Evolutionary conservation across 2,888 invertebrate genomes (phyloP).

Genomic region (Eupithecia insigniata): DNA sequence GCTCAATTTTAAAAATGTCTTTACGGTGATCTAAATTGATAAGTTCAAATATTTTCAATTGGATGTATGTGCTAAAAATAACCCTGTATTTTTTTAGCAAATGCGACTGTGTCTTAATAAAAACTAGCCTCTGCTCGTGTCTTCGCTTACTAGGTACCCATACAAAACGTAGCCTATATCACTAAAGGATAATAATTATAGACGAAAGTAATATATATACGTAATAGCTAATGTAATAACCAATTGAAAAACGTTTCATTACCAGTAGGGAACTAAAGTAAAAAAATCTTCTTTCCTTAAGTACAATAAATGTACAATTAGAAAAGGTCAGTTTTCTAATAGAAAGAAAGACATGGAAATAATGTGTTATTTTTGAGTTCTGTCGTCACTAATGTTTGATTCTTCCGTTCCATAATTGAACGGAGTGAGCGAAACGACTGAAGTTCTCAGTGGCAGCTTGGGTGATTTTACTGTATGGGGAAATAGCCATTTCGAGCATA

Average conservation of each 20-base stretch:
- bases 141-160: neutral
- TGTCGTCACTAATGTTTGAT: too few species aligned
- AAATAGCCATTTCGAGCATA: too few species aligned
- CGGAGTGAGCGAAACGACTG: too few species aligned
- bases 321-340: too few species aligned
- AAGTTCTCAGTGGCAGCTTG: too few species aligned
- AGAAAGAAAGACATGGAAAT: neutral
- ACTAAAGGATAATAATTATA: neutral
- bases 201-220: neutral
- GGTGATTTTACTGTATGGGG: too few species aligned
- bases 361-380: neutral
- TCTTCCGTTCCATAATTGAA: too few species aligned
- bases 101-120: neutral
- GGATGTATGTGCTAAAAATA: neutral
- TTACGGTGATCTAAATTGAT: neutral
- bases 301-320: too few species aligned
- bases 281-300: too few species aligned
- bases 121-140: neutral
- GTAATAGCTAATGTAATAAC: too few species aligned
- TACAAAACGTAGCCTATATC: neutral
- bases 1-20: neutral
- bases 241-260: too few species aligned
- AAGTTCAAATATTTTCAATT: neutral
- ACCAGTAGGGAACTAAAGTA: too few species aligned
- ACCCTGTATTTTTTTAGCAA: neutral